phyloP scores from a whole-genome alignment of 1,140 invertebrate genomes.

The Diuraphis noxia region DNA sequence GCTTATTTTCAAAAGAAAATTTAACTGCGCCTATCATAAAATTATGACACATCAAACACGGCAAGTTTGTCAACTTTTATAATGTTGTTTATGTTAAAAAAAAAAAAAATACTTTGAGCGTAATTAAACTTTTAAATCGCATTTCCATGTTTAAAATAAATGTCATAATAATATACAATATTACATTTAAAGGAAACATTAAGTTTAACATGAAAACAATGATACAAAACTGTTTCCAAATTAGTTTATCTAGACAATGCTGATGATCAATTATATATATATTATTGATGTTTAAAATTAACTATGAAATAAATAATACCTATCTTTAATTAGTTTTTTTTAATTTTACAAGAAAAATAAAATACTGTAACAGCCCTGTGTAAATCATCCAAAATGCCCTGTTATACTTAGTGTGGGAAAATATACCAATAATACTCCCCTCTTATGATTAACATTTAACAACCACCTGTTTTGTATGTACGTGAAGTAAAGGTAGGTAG shows the following conservation, averaged over 20 bases:
- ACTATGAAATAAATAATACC: neutral
- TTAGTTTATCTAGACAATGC: neutral
- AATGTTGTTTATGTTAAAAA: neutral
- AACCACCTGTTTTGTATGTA: slow-evolving; percentile 27
- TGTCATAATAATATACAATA: neutral
- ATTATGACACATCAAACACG: neutral
- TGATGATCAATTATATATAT: neutral
- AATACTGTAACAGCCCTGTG: neutral
- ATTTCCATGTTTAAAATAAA: neutral
- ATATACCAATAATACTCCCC: slow-evolving; percentile 18
- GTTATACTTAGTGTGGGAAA: slow-evolving; percentile 32
- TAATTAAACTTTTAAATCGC: neutral
- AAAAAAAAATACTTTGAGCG: neutral
- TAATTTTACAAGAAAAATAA: neutral
- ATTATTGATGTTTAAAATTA: neutral
- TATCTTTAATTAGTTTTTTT: neutral
- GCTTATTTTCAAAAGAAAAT: neutral
- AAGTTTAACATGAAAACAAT: neutral
- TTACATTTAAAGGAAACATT: neutral
- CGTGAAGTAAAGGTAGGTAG: neutral
- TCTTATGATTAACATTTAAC: slow-evolving; percentile 17
- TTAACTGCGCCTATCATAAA: neutral
- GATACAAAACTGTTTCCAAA: neutral
- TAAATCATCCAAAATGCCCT: neutral
- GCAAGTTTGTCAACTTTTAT: neutral